Evolutionary conservation across 2,113 vertebrate species (phyloP), one percentile per base, ranked within the genome.

Genomic region (Anser cygnoides): DNA sequence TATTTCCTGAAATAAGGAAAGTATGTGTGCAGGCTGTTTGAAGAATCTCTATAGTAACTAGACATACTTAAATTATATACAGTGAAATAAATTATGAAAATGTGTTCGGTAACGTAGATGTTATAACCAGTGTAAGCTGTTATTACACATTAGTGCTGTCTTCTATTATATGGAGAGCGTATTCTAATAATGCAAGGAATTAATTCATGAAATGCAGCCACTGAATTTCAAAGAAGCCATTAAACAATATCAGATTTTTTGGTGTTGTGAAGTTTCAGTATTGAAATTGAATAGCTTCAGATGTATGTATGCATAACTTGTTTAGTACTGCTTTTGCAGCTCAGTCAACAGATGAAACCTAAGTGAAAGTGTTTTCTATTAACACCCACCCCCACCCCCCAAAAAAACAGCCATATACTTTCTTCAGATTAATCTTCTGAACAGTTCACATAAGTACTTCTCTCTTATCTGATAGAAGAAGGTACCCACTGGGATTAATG

Each of bases 181-280:
- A 19, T 76, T 61, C 41, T 90, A 79, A 81, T 95, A 90, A 91
- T 63, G 63, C 29, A 96, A 93, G 26, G 39, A 91, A 85, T 94
- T 92, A 93, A 90, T 91, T 95, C 23, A 90, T 93, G 46, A 49
- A 78, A 62, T 86, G 57, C 50, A 87, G 67, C 41, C 35, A 85
- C 55, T 87, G 72, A 92, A 33, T 83, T 58, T 78, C 94, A 92
- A 93, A 70, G 39, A 91, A 82, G 55, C 83, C 33, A 54, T 96
- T 95, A 62, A 92, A 87, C 6, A 19, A 46, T 73, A 22, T 39
- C 33, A 81, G 46, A 73, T 75, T 84, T 52, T 84, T 78, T 94
- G 31, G 13, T 19, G 12, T 46, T 67, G 35, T 52, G 29, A 61
- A 67, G 11, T 55, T 93, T 76, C 31, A 62, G 17, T 49, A 18